Conservation (phyloP, 1,140 invertebrate genomes). For the Tenebrio molitor region DNA sequence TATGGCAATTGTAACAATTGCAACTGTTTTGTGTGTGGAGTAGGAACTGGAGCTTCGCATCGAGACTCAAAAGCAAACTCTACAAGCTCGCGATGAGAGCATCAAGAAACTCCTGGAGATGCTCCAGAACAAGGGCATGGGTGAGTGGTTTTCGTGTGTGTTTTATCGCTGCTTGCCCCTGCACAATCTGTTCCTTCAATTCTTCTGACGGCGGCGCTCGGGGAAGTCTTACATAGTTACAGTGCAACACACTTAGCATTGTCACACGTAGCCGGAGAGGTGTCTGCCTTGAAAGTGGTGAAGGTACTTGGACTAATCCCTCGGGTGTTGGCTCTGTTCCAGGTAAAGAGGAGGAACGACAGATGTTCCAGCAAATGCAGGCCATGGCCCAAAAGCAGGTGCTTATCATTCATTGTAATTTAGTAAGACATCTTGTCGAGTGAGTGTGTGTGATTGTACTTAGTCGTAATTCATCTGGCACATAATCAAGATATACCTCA, state of each 20-base stretch:
- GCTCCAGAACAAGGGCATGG: constrained; percentile 97
- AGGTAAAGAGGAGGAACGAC: constrained; percentile 95
- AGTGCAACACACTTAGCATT: constrained; percentile 46
- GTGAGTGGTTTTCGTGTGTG: constrained; percentile 72
- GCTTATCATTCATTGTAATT: constrained; percentile 69
- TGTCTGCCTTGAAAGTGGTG: constrained; percentile 40
- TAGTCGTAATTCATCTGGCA: constrained; percentile 59
- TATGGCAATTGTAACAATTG: background rate
- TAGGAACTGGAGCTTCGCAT: constrained; percentile 96
- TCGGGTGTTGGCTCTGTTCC: constrained; percentile 69
- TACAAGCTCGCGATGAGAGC: constrained; percentile 95
- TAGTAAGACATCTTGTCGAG: constrained; percentile 52
- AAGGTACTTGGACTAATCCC: constrained; percentile 59
- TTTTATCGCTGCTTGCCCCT: constrained; percentile 56
- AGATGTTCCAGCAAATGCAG: constrained; percentile 97
- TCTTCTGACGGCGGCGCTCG: constrained; percentile 48
- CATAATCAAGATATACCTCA: constrained; percentile 59
- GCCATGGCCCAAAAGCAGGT: constrained; percentile 96
- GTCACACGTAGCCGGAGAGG: constrained; percentile 28
- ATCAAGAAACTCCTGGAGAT: constrained; percentile 99
- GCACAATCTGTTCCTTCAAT: constrained; percentile 50
- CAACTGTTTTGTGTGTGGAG: background rate
- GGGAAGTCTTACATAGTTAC: constrained; percentile 54
- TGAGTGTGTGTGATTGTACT: constrained; percentile 56
- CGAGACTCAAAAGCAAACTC: constrained; percentile 97